Evolutionary conservation across 2,888 invertebrate species (phyloP), one percentile per base, ranked within the genome.

Genomic region (Dryococelus australis): DNA sequence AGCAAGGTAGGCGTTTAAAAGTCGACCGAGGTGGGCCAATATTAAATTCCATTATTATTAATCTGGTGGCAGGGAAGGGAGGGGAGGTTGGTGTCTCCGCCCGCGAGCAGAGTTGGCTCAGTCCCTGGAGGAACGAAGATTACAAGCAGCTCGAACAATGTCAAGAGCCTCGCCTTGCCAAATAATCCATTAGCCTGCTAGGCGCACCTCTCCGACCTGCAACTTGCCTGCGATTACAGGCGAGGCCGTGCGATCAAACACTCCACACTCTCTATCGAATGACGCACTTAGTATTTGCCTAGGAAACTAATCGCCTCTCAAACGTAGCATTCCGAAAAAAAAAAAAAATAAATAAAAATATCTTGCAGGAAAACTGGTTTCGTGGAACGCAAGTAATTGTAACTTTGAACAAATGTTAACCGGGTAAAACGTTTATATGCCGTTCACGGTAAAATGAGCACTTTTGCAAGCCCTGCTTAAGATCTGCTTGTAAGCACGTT

Each of bases 11-110:
- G 24, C n/a, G 65, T 65, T 65, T 20, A 65, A 65, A 65, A 65
- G 20, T 65, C n/a, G 8, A 8, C 24, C 65, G 65, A 83, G 35
- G 83, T 83, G 28, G 26, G 83, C 83, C 83, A 83, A 83, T 83
- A 83, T 83, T 83, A 83, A 83, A 83, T 83, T 83, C 83, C 83
- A 83, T 83, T 83, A 83, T 83, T 83, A 83, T 83, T 83, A 83
- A 83, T 83, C 83, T 35, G 83, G 28, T 9, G 24, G 83, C 12
- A 10, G 83, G 5, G 81, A 26, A 27, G 81, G 8, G 4, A 20
- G 10, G 83, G 35, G 28, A 83, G 83, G 83, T 65, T 8, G 27
- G 65, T 20, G 65, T 5, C 20, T 20, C 9, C 12, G 6, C 47
- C 12, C 47, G 65, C 65, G 65, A 65, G 65, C 8, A 24, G 65